Evolutionary conservation across 2,797 vertebrate genomes (phyloP), one percentile per base, ranked within the genome.

Genomic region (Anabas testudineus): DNA sequence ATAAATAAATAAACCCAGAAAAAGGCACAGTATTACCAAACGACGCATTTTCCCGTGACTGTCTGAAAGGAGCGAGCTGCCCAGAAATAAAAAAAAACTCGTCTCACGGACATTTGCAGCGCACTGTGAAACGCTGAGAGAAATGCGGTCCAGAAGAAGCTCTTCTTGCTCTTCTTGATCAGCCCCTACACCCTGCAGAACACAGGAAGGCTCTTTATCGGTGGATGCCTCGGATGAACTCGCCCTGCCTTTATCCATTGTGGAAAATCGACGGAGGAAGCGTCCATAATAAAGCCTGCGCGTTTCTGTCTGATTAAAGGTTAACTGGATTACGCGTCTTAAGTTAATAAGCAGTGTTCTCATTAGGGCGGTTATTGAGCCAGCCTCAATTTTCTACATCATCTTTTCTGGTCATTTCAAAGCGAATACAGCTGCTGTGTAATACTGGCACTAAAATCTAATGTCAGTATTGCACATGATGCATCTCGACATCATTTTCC

Each of bases 111-210:
- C 19, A 24, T 80, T 56, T 55, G 45, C 7, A 28, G 45, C 59
- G 59, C 69, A 75, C 43, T 71, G 74, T 87, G 82, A 85, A 86
- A 86, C 89, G 90, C 90, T 84, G 81, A 85, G 71, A 90, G 76
- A 93, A 85, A 93, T 90, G 88, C 88, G 88, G 88, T 41, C 47
- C 84, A 59, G 74, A 81, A 90, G 84, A 83, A 88, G 88, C 84
- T 43, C 43, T 32, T 89, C 89, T 90, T 82, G 88, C 84, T 43
- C 43, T 32, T 89, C 89, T 90, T 82, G 94, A 95, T 95, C 94
- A 94, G 95, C 95, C 95, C 95, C 96, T 94, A 87, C 92, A 92
- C 81, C 91, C 93, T 93, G 94, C 94, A 96, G 92, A 94, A 95
- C 92, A 84, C 84, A 93, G 80, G 69, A 86, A 76, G 74, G 68